Evolutionary conservation across 2,888 invertebrate genomes (phyloP), one percentile per base, ranked within the genome.

Genomic region (Thelaira solivaga): DNA sequence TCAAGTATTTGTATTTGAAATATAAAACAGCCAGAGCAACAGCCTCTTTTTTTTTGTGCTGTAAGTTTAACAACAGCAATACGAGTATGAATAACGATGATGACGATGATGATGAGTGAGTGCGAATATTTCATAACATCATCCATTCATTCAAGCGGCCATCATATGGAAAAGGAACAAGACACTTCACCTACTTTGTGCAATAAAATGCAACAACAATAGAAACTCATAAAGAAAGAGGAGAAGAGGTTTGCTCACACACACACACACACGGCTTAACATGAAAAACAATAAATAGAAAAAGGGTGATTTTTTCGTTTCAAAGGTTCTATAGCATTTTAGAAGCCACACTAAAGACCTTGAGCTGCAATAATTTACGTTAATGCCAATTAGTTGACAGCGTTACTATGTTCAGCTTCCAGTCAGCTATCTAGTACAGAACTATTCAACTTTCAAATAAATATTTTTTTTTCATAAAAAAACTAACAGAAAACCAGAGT

Each of bases 151-250:
- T 41, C 59, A 69, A 59, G 47, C 49, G 31, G 41, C 41, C 55
- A 51, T 61, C 69, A 61, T 61, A 59, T 53, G 67, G 6, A 57
- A 57, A 64, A 72, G 72, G 55, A 73, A 75, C 61, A 51, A 43
- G 53, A 65, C 36, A 78, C 78, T 78, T 78, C 78, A 78, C 78
- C 78, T 78, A 78, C 78, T 78, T 78, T 78, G 69, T 71, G 65
- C 49, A 45, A 74, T 47, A 68, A 68, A 69, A 78, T 74, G 78
- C 59, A 78, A 74, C 78, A 74, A 78, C 78, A 78, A 71, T 74
- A 71, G 74, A 24, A 45, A 59, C 67, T 22, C 20, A 53, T n/a
- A 67, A 45, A 36, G 29, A 26, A 41, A 8, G 13, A 11, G 31
- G 20, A 24, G 2, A 1, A 45, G 20, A 18, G 5, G 11, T 16